Conservation (phyloP, 2,113 vertebrate genomes). For the Eleginops maclovinus region DNA sequence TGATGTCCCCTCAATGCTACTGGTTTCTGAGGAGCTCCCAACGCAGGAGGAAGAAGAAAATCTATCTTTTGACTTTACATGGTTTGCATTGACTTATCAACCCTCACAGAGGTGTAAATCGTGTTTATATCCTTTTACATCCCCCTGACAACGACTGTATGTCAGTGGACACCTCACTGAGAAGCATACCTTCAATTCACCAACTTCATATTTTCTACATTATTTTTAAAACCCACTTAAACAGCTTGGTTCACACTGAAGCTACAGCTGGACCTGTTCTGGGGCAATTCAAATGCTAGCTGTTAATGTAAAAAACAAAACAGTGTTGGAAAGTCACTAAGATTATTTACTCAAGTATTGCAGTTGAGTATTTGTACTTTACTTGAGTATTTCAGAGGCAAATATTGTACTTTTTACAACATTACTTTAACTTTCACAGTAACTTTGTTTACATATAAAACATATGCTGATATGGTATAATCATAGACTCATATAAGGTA, state of each 20-base stretch:
- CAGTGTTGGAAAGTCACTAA: too few relatives aligned
- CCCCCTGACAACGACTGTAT: neutral
- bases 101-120: neutral
- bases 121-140: neutral
- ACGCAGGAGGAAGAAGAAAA: neutral
- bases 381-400: too few relatives aligned
- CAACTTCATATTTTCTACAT: neutral
- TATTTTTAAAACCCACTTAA: neutral
- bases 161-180: neutral
- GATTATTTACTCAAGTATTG: too few relatives aligned
- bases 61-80: constrained; percentile 27
- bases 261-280: neutral
- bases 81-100: constrained; percentile 8
- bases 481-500: too few relatives aligned
- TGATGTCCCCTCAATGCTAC: constrained; percentile 5
- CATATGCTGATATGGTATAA: too few relatives aligned
- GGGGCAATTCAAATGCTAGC: neutral
- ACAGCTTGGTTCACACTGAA: neutral
- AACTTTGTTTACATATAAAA: too few relatives aligned
- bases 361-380: too few relatives aligned
- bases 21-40: neutral
- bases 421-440: too few relatives aligned
- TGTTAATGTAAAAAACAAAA: neutral
- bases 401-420: too few relatives aligned
- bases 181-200: neutral